These are phyloP conservation scores for Abrostola triplasia DNA, from an alignment of 2,888 invertebrate genomes.

Conservation along the genomic window DNA sequence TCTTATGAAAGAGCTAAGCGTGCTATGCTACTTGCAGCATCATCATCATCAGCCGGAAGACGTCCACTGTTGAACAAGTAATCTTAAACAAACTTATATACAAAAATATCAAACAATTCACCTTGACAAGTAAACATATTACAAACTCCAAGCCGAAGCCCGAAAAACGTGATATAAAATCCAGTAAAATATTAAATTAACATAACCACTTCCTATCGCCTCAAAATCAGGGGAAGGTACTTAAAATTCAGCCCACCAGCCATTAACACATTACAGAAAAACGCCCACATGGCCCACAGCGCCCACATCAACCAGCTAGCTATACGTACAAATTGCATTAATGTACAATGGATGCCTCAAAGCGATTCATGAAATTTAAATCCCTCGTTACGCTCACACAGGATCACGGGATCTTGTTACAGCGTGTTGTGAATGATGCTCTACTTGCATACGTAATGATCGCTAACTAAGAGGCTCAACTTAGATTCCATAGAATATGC, in stretches of 20 bases:
- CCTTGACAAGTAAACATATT: too few relatives aligned
- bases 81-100: too few relatives aligned
- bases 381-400: slow-evolving; percentile 65
- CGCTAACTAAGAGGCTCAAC: neutral
- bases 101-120: too few relatives aligned
- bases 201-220: neutral
- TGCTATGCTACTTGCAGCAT: too few relatives aligned
- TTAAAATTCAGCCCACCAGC: neutral
- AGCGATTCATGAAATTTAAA: slow-evolving; percentile 73
- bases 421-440: slow-evolving; percentile 17
- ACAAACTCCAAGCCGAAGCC: too few relatives aligned
- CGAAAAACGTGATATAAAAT: neutral
- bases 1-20: too few relatives aligned
- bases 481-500: neutral
- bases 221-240: neutral
- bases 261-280: slow-evolving; percentile 2
- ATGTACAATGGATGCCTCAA: slow-evolving; percentile 52
- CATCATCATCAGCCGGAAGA: too few relatives aligned
- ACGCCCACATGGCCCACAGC: neutral
- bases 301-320: neutral
- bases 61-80: too few relatives aligned
- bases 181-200: neutral
- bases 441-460: slow-evolving; percentile 22
- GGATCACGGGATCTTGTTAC: slow-evolving; percentile 31
- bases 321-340: slow-evolving; percentile 39